phyloP scores from a whole-genome alignment of 1,140 invertebrate species.

The Drosophila repleta region DNA sequence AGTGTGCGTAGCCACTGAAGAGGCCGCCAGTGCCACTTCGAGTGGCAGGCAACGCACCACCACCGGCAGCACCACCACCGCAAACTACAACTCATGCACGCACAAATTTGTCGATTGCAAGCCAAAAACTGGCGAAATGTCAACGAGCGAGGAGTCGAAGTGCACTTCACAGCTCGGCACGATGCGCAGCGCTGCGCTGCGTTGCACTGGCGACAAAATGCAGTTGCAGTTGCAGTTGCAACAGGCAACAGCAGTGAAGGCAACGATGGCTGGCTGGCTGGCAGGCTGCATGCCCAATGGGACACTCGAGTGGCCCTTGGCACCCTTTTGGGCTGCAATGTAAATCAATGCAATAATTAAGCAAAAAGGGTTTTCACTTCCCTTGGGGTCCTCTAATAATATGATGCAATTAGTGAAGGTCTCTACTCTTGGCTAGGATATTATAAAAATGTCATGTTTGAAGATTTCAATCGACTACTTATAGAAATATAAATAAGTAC shows the following conservation, averaged over 20 bases:
- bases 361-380: constrained; percentile 26
- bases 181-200: not conserved
- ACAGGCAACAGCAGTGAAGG: not conserved
- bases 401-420: too few relatives aligned
- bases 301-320: constrained; percentile 57
- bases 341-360: constrained; percentile 81
- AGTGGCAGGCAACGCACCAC: constrained; percentile 51
- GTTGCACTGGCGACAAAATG: constrained; percentile 70
- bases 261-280: not conserved
- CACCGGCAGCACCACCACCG: constrained; percentile 53
- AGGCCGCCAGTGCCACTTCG: constrained; percentile 29
- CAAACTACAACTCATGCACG: constrained; percentile 79
- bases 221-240: constrained; percentile 31
- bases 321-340: constrained; percentile 50
- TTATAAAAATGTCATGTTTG: too few relatives aligned
- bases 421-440: too few relatives aligned
- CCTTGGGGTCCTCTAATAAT: too few relatives aligned
- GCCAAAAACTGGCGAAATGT: constrained; percentile 64
- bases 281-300: constrained; percentile 20
- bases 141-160: constrained; percentile 55
- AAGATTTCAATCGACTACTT: too few relatives aligned
- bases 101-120: constrained; percentile 62
- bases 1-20: constrained; percentile 65
- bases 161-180: constrained; percentile 53
- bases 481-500: too few relatives aligned